phyloP scores from a whole-genome alignment of 2,113 vertebrate species.

The Capreolus pygargus region DNA sequence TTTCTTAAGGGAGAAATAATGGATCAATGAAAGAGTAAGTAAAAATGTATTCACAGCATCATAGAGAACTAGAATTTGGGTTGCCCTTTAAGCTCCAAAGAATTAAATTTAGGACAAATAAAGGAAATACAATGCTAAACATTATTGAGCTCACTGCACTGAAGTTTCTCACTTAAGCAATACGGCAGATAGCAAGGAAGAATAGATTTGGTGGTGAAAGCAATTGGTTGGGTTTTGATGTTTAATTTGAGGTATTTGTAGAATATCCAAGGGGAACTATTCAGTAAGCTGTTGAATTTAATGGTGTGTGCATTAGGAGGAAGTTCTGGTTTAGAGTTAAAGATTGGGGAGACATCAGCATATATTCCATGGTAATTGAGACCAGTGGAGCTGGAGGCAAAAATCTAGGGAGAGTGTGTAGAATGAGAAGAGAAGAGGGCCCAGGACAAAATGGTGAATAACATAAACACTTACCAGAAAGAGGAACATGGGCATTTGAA shows the following conservation, averaged over 20 bases:
- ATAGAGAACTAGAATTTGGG: neutral
- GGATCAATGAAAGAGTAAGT: neutral
- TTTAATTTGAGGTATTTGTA: neutral
- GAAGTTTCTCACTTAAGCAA: neutral
- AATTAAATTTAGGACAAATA: slow-evolving; percentile 3
- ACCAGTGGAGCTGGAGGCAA: neutral
- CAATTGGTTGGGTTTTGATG: neutral
- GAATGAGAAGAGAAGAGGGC: neutral
- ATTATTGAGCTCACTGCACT: neutral
- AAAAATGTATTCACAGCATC: slow-evolving; percentile 10
- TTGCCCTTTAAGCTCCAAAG: neutral
- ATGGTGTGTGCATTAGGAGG: neutral
- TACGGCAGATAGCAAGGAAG: neutral
- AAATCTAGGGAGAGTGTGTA: neutral
- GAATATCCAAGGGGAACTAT: neutral
- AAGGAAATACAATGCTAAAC: neutral
- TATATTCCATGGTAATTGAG: neutral
- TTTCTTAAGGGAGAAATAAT: neutral
- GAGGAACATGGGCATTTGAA: neutral
- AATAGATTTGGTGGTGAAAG: neutral
- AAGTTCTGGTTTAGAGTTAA: slow-evolving; percentile 20
- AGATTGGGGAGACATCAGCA: neutral
- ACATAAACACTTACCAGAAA: neutral
- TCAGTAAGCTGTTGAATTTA: neutral
- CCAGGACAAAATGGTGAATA: neutral